phyloP scores from a whole-genome alignment of 2,888 invertebrate genomes.

The Blastobasis adustella region DNA sequence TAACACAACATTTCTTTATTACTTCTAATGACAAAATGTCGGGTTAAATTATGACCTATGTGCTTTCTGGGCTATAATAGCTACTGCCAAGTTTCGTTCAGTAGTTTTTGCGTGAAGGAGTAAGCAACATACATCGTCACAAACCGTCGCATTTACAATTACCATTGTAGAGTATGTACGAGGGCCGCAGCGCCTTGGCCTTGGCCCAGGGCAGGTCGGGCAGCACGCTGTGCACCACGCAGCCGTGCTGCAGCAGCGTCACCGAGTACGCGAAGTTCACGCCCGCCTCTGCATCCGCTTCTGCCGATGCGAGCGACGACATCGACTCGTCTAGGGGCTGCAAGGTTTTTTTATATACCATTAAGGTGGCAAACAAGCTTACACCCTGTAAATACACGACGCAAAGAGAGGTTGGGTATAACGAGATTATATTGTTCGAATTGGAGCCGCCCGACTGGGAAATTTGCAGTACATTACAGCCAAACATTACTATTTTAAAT shows the following conservation, averaged over 20 bases:
- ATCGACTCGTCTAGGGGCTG: constrained; percentile 76
- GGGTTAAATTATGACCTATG: too few relatives aligned
- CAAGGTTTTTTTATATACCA: constrained; percentile 6
- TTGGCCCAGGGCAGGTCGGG: constrained; percentile 87
- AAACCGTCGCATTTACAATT: constrained; percentile 13
- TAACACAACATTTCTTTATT: too few relatives aligned
- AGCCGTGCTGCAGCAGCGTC: constrained; percentile 87
- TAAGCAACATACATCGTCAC: not conserved
- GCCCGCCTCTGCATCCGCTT: constrained; percentile 73
- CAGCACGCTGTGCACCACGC: constrained; percentile 87
- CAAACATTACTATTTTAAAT: too few relatives aligned
- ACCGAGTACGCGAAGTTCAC: constrained; percentile 92
- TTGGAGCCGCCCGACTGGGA: too few relatives aligned
- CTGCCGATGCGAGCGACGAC: constrained; percentile 59
- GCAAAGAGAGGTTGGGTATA: too few relatives aligned
- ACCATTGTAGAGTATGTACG: constrained; percentile 83
- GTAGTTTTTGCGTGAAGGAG: not conserved
- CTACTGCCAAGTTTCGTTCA: too few relatives aligned
- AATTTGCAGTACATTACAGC: too few relatives aligned
- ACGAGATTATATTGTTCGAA: too few relatives aligned
- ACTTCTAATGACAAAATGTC: too few relatives aligned
- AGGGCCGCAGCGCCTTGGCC: constrained; percentile 84
- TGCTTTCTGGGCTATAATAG: too few relatives aligned
- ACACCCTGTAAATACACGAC: too few relatives aligned
- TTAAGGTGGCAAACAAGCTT: too few relatives aligned